These are phyloP conservation scores for Nymphalis c-album DNA, from an alignment of 2,888 invertebrate species.

Conservation along the genomic window DNA sequence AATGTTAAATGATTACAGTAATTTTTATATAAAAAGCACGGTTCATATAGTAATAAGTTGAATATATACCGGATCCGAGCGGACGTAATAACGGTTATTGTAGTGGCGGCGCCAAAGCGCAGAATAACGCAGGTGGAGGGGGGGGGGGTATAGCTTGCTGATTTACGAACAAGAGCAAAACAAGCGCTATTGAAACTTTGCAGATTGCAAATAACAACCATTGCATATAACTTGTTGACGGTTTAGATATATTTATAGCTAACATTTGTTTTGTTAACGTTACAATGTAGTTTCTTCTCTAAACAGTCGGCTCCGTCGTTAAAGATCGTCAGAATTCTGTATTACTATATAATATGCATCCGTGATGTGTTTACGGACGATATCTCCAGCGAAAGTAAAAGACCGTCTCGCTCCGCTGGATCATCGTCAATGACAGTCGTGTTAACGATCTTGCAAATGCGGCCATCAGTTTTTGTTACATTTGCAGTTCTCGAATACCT, in stretches of 20 bases:
- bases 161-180: neutral
- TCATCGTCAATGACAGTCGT: conserved; percentile 1
- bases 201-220: neutral
- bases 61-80: conserved; percentile 1
- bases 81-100: conserved; percentile 17
- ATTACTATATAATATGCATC: conserved; percentile 6
- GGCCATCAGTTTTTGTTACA: neutral
- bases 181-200: neutral
- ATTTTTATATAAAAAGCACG: neutral
- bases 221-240: neutral
- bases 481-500: neutral
- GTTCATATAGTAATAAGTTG: neutral
- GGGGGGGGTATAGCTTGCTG: neutral
- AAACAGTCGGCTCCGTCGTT: too few species aligned
- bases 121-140: too few species aligned
- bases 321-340: neutral
- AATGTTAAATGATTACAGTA: too few species aligned
- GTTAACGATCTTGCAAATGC: conserved; percentile 1
- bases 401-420: conserved; percentile 5
- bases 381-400: conserved; percentile 16
- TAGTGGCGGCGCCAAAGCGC: conserved; percentile 7
- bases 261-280: too few species aligned
- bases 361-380: conserved; percentile 1
- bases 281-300: too few species aligned
- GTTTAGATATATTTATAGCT: neutral